Evolutionary conservation across 2,113 vertebrate species (phyloP), one percentile per base, ranked within the genome.

Genomic region (Cisticola juncidis): DNA sequence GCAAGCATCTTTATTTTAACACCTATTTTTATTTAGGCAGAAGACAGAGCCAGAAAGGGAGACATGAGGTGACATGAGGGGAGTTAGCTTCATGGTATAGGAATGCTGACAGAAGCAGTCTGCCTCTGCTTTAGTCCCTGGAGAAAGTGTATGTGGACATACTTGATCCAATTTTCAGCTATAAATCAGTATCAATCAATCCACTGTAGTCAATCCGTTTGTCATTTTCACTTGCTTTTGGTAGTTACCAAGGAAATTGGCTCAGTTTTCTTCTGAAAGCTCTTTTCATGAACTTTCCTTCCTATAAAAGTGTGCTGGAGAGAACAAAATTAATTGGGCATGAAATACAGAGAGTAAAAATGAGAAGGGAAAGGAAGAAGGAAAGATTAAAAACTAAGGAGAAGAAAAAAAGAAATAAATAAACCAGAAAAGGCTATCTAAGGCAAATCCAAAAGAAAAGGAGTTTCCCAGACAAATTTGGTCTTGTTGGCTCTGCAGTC

Each of bases 121-220:
- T 91, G 64, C 42, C 38, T 88, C 64, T 73, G 33, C 40, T 91
- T 86, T 51, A 90, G 44, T 94, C 89, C 50, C 91, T 45, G 33
- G 53, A 92, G 73, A 80, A 95, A 65, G 64, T 62, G 21, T 33
- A 54, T 62, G 29, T 91, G 81, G 73, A 89, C 0, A 0, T 6
- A 81, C 53, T 92, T 85, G 84, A 92, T 91, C 50, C 58, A 89
- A 77, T 90, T 95, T 92, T 91, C 84, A 90, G 50, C 66, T 91
- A 82, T 86, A 93, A 95, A 94, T 88, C 91, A 90, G 50, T 70
- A 95, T 91, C 81, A 93, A 73, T 94, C 86, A 95, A 85, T 53
- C 29, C 57, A 81, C 65, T 91, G 57, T 81, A 94, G 74, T 92
- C 93, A 89, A 87, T 79, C 7, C 3, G 0, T 95, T 80, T 85